Evolutionary conservation across 2,888 invertebrate genomes (phyloP).

Genomic region (Caradrina kadenii): DNA sequence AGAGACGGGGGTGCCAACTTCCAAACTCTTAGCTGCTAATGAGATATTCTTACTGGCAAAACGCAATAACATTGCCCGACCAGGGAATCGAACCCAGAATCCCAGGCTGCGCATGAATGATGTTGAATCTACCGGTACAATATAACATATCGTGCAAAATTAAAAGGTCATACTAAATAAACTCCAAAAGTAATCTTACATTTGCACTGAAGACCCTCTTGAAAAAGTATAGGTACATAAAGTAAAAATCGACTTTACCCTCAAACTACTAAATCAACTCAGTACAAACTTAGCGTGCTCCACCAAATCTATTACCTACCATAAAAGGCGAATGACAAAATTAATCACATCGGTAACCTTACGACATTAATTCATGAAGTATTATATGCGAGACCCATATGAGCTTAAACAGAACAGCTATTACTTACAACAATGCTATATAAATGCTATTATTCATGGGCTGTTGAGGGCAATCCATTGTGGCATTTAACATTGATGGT

Average conservation of each 20-base stretch:
- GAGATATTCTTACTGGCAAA: too few species aligned
- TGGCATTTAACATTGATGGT: slow-evolving; percentile 24
- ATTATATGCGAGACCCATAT: slow-evolving; percentile 2
- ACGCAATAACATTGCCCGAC: too few species aligned
- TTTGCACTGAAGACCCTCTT: background rate
- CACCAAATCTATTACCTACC: slow-evolving; percentile 14
- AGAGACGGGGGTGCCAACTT: too few species aligned
- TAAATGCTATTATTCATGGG: slow-evolving; percentile 16
- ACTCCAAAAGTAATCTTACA: background rate
- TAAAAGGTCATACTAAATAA: too few species aligned
- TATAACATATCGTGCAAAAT: too few species aligned
- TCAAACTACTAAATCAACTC: slow-evolving; percentile 25
- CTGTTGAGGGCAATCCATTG: slow-evolving; percentile 19
- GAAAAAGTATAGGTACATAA: slow-evolving; percentile 2
- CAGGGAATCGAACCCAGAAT: too few species aligned
- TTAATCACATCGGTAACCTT: slow-evolving; percentile 37
- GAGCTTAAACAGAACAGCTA: slow-evolving; percentile 20
- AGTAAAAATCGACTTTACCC: background rate
- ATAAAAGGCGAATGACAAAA: slow-evolving; percentile 20
- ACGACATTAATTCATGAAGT: slow-evolving; percentile 23
- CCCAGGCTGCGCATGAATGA: too few species aligned
- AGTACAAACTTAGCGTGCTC: slow-evolving; percentile 32
- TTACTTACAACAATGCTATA: slow-evolving; percentile 35
- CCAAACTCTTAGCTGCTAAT: too few species aligned
- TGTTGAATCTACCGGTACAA: too few species aligned